Evolutionary conservation across 1,140 invertebrate species (phyloP).

Genomic region (Drosophila pandora): DNA sequence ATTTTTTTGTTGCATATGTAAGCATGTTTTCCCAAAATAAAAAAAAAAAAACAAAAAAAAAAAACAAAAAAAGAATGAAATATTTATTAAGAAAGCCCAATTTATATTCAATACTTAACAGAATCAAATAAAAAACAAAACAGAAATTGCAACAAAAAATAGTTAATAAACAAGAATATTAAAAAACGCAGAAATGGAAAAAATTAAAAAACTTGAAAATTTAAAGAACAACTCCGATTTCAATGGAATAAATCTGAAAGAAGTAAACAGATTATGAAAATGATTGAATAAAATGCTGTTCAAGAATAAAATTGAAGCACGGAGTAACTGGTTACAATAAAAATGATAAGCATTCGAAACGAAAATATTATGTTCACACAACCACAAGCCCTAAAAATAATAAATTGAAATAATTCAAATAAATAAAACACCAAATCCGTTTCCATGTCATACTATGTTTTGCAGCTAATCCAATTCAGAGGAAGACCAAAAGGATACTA

Average conservation of each 20-base stretch:
- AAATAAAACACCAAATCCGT: slow-evolving; percentile 40
- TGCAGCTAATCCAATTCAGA: slow-evolving; percentile 24
- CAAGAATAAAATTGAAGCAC: slow-evolving; percentile 67
- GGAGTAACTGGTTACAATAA: slow-evolving; percentile 77
- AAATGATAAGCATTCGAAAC: slow-evolving; percentile 62
- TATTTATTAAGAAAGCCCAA: slow-evolving; percentile 1
- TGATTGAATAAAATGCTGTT: slow-evolving; percentile 56
- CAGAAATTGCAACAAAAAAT: slow-evolving; percentile 38
- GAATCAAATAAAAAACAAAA: slow-evolving; percentile 14
- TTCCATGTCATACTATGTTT: slow-evolving; percentile 41
- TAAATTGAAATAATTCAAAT: slow-evolving; percentile 67
- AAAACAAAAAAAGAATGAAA: not conserved
- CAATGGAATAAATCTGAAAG: slow-evolving; percentile 64
- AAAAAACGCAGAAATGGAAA: slow-evolving; percentile 41
- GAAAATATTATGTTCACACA: slow-evolving; percentile 73
- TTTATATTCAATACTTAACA: slow-evolving; percentile 21
- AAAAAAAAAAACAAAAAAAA: not conserved
- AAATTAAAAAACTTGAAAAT: slow-evolving; percentile 59
- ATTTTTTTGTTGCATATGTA: slow-evolving; percentile 1
- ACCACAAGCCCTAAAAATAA: slow-evolving; percentile 41
- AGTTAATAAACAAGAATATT: slow-evolving; percentile 49
- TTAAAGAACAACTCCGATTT: slow-evolving; percentile 57
- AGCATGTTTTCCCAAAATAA: slow-evolving; percentile 4
- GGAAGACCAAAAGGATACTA: slow-evolving; percentile 12
- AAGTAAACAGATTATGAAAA: slow-evolving; percentile 20